Base-by-base conservation (phyloP, 1,140 invertebrate genomes). In the Harlomillsia oculata region DNA sequence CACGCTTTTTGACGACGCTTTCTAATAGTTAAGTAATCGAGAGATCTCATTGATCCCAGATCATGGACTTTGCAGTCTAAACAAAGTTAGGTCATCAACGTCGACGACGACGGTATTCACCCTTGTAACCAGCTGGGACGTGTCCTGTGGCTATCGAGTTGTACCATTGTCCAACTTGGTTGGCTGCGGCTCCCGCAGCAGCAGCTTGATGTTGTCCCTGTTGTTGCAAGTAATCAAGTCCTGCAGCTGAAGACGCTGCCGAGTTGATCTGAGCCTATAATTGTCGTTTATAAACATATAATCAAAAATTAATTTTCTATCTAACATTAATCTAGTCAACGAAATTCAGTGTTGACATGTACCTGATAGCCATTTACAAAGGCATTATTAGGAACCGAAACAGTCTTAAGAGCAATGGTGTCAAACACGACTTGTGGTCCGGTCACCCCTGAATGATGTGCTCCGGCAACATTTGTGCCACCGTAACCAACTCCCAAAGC, bases 111-210 rank as follows among this genome's bases (percentile, higher is more conserved):
- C 59, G 26, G n/a, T 56, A 45, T 53, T 61, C 59, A 3, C 59
- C 59, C 34, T 61, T 61, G 59, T 61, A 61, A 13, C 20, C 53
- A 4, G 53, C 30, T 21, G 59, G 54, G 3, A 61, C 59, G 21
- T 2, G 26, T 1, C 59, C 59, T 3, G 59, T 61, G 16, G 59
- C 59, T 26, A 61, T 53, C 2, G 59, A 43, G 23, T 61, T 61
- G 53, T 61, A 61, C 59, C 59, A 61, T 9, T 61, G 36, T 5
- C 53, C 59, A 25, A 61, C 53, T 55, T 61, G 53, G 21, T 61
- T 61, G 23, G 59, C 59, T 20, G 59, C 59, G 5, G 48, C 9
- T 14, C 49, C 59, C 11, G 59, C 53, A 25, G 56, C 52, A 0
- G 59, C 59, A 1, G 59, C 53, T 0, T 23, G 0, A 44, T 55